These are phyloP conservation scores for Drosophila mulleri DNA, from an alignment of 2,888 invertebrate genomes.

Conservation along the genomic window DNA sequence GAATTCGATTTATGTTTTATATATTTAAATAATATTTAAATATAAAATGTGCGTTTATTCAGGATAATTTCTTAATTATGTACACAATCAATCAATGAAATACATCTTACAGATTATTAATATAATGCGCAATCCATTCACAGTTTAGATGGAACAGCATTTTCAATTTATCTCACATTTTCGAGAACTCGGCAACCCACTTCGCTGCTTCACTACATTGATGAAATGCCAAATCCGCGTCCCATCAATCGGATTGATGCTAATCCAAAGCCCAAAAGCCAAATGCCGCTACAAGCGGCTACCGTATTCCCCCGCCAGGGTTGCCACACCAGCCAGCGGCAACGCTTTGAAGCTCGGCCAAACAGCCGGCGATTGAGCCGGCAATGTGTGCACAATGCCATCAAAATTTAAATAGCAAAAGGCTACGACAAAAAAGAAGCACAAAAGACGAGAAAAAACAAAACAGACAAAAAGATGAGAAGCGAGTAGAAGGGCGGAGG, in stretches of 20 bases:
- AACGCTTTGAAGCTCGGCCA: conserved; percentile 56
- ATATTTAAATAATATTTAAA: no score
- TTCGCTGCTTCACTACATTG: conserved; percentile 35
- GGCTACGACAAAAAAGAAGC: conserved; percentile 23
- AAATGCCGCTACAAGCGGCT: conserved; percentile 38
- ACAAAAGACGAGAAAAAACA: conserved; percentile 8
- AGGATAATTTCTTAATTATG: no score
- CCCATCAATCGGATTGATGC: conserved; percentile 69
- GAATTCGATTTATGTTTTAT: no score
- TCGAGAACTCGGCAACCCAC: conserved; percentile 52
- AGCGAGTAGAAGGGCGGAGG: neutral
- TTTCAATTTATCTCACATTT: neutral
- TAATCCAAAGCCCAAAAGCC: conserved; percentile 50
- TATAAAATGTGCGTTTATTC: no score
- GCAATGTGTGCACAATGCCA: conserved; percentile 76
- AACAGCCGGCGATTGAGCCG: conserved; percentile 44
- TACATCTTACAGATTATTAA: neutral
- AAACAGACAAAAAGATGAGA: conserved; percentile 12
- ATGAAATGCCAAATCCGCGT: conserved; percentile 68
- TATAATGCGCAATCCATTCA: no score
- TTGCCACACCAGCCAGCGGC: conserved; percentile 42
- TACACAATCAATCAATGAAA: neutral
- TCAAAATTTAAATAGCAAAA: conserved; percentile 79
- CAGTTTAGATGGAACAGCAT: no score
- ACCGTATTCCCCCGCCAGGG: conserved; percentile 69